These are phyloP conservation scores for Anthoscopus minutus DNA, from an alignment of 2,113 vertebrate genomes.

Conservation along the genomic window DNA sequence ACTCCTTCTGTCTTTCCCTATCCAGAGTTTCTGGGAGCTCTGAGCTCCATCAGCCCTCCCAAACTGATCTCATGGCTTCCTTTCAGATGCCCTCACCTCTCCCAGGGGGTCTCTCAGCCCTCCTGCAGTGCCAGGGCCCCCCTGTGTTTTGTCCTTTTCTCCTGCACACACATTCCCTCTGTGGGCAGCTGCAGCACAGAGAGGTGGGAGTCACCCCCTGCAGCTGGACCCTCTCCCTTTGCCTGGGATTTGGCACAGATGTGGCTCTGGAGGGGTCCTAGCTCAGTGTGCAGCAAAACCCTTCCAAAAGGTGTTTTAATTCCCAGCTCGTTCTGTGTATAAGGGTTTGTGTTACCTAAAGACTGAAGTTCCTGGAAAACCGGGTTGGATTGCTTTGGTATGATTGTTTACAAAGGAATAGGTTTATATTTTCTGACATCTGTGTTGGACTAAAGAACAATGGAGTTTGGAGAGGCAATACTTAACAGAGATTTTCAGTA, in stretches of 20 bases:
- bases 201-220: neutral
- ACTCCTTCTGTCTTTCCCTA: neutral
- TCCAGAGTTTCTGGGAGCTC: neutral
- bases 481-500: neutral
- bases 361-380: neutral
- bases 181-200: neutral
- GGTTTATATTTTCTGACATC: neutral
- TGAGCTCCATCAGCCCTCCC: neutral
- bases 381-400: neutral
- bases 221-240: neutral
- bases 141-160: neutral
- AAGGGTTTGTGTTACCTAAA: neutral
- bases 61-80: neutral
- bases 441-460: neutral
- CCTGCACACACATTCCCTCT: accelerated
- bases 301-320: neutral
- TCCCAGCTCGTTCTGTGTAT: accelerated
- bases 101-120: neutral
- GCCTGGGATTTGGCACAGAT: neutral
- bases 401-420: neutral
- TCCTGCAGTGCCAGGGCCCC: neutral
- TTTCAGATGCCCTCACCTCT: neutral
- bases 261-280: neutral
- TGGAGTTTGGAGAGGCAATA: neutral
- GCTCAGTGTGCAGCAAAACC: neutral